A percentile compares a stretch with the other conserved stretches of the same genome.
Evolutionary conservation across 2,113 vertebrate genomes (phyloP).

Genomic region (Hydrochoerus hydrochaeris): DNA sequence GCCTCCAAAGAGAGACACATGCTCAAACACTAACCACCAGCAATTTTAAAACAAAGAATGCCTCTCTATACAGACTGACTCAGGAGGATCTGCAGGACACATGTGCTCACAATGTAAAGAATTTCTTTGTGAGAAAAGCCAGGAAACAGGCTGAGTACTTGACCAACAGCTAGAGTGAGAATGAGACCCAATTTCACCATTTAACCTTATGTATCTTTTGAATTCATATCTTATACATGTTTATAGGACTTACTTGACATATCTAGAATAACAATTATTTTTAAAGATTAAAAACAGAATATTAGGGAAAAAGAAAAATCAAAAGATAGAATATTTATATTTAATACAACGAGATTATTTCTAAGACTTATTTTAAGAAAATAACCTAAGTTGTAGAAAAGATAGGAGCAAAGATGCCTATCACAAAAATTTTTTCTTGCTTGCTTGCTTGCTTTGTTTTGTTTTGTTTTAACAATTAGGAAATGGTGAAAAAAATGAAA

Average conservation of each 20-base stretch:
- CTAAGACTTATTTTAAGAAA: slow-evolving; percentile 44
- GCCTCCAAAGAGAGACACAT: not conserved
- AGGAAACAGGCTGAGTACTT: not conserved
- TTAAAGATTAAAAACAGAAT: not conserved
- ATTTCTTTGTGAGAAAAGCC: slow-evolving; percentile 11
- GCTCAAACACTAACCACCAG: not conserved
- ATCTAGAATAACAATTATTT: not conserved
- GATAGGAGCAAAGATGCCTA: not conserved
- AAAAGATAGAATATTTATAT: not conserved
- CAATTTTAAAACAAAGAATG: slow-evolving; percentile 5
- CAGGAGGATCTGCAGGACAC: not conserved
- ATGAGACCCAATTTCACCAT: not conserved
- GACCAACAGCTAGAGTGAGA: not conserved
- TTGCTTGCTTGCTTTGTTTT: not conserved
- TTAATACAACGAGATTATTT: slow-evolving; percentile 16
- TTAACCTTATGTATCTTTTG: not conserved
- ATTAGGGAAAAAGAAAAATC: not conserved
- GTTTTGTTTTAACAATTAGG: not conserved
- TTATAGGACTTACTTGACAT: not conserved
- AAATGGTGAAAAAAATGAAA: not conserved
- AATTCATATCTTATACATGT: not conserved
- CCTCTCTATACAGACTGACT: not conserved
- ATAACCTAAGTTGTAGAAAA: not conserved
- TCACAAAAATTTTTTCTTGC: not conserved
- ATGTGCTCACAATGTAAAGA: not conserved